A percentile compares a stretch with the other conserved stretches of the same genome.
Evolutionary conservation across 2,113 vertebrate genomes (phyloP).

Genomic region (Dendrocopos noguchii): DNA sequence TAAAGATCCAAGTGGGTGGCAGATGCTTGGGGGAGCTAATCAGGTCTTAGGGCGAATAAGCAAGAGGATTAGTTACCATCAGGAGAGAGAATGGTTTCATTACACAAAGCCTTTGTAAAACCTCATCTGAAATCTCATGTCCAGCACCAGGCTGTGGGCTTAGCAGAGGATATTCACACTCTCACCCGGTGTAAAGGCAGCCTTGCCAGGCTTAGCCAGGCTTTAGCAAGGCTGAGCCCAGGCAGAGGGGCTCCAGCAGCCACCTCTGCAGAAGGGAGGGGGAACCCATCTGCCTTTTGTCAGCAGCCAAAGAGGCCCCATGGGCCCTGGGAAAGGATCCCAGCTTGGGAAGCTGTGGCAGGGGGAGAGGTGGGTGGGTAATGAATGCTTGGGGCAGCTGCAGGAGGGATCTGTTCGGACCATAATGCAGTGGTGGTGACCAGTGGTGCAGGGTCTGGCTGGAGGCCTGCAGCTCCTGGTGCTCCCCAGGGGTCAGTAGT

Average conservation of each 20-base stretch:
- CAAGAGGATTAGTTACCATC: conserved; percentile 32
- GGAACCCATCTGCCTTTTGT: background rate
- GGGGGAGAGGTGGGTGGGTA: no score
- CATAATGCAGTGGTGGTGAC: background rate
- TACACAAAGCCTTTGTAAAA: conserved; percentile 13
- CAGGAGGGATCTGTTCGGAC: background rate
- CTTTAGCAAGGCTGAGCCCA: accelerated
- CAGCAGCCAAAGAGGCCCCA: background rate
- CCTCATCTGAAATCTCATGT: background rate
- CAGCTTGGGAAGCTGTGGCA: accelerated
- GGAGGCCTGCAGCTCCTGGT: no score
- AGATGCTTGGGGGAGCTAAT: conserved; percentile 19
- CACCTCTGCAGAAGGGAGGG: background rate
- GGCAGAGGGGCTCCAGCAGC: background rate
- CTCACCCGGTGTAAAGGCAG: background rate
- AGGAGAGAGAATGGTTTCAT: background rate
- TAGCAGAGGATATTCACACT: background rate
- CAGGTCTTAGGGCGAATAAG: background rate
- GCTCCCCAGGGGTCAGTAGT: no score
- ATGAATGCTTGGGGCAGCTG: background rate
- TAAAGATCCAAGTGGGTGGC: conserved; percentile 4
- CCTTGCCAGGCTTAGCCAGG: background rate
- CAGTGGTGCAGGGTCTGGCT: background rate
- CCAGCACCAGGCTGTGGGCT: background rate
- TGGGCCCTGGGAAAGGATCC: background rate